These are phyloP conservation scores for Coptotermes formosanus DNA, from an alignment of 1,140 invertebrate species.

Conservation along the genomic window DNA sequence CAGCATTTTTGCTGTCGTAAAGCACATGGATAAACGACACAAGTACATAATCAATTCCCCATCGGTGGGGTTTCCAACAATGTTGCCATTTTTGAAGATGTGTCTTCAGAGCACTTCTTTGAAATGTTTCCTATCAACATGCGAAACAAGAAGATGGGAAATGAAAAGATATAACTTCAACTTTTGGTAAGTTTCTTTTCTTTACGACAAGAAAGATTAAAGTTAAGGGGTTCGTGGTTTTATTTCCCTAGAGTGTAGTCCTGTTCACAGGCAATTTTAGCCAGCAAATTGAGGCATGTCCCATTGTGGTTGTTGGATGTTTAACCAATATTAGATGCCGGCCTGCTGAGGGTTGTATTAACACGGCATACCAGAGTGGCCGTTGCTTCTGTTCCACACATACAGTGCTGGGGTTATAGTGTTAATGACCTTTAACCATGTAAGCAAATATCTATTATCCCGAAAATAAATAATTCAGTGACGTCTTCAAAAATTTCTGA, in stretches of 20 bases:
- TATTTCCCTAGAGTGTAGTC: slow-evolving; percentile 22
- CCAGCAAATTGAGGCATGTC: background rate
- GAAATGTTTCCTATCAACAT: background rate
- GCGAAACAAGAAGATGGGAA: background rate
- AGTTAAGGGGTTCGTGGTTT: slow-evolving; percentile 6
- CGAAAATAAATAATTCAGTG: no score
- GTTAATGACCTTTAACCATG: no score
- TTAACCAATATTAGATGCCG: slow-evolving; percentile 21
- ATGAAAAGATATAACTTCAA: background rate
- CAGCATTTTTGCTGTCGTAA: no score
- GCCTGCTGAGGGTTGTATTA: background rate
- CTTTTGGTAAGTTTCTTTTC: background rate
- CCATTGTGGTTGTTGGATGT: slow-evolving; percentile 23
- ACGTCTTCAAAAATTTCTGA: no score
- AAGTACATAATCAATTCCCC: no score
- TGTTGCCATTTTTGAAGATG: no score
- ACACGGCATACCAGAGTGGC: no score
- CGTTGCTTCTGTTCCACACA: no score
- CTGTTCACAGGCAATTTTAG: slow-evolving; percentile 21
- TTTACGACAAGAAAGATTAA: background rate
- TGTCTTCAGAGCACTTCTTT: background rate
- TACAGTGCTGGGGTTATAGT: no score
- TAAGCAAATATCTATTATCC: no score
- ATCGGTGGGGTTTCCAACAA: no score
- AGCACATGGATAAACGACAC: no score